phyloP scores from a whole-genome alignment of 1,140 invertebrate genomes.

The Pristionchus pacificus region DNA sequence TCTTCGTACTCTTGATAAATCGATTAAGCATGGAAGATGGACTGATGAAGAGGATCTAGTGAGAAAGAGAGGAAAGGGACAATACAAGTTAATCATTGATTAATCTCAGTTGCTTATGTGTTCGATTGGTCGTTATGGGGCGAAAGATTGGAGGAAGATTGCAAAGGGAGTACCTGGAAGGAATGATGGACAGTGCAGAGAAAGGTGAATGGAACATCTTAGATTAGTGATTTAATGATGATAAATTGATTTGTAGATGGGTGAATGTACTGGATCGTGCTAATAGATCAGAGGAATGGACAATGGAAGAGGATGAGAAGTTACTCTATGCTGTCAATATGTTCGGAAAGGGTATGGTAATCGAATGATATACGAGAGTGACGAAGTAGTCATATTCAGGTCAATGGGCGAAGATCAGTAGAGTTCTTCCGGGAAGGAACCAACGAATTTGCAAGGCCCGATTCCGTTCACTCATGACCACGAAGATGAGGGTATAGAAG shows the following conservation, averaged over 20 bases:
- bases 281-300: conserved; percentile 15
- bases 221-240: not conserved
- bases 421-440: not conserved
- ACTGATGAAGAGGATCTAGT: conserved; percentile 56
- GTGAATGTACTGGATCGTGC: conserved; percentile 22
- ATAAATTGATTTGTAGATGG: conserved; percentile 10
- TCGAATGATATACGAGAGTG: conserved; percentile 9
- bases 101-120: too few relatives aligned
- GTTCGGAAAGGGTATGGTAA: conserved; percentile 17
- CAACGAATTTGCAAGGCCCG: conserved; percentile 11
- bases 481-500: conserved; percentile 16
- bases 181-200: conserved; percentile 53
- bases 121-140: conserved; percentile 44
- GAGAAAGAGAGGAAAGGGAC: conserved; percentile 3
- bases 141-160: conserved; percentile 46
- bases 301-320: conserved; percentile 31
- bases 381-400: conserved; percentile 3
- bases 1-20: conserved; percentile 43
- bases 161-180: conserved; percentile 47
- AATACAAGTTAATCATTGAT: too few relatives aligned
- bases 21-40: conserved; percentile 51
- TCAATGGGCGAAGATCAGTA: conserved; percentile 11
- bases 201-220: conserved; percentile 41
- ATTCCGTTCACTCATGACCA: conserved; percentile 16
- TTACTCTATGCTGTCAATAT: conserved; percentile 24